Evolutionary conservation across 2,113 vertebrate species (phyloP).

Genomic region (Epinephelus fuscoguttatus): DNA sequence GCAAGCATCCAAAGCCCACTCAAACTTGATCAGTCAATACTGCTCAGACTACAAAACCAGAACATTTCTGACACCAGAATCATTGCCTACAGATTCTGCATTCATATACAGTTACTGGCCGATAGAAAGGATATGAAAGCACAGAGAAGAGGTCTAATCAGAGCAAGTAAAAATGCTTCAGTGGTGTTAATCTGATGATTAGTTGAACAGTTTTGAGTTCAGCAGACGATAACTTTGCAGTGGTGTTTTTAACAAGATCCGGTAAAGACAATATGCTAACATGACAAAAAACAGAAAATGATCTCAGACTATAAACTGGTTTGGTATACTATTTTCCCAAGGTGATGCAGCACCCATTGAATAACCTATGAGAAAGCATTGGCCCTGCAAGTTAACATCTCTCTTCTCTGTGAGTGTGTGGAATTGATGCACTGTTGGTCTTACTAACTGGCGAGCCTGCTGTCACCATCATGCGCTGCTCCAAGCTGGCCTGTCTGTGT

Average conservation of each 20-base stretch:
- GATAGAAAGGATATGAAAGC: neutral
- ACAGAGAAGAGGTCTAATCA: neutral
- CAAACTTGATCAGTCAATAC: too few relatives aligned
- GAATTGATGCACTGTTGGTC: neutral
- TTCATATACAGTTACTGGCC: too few relatives aligned
- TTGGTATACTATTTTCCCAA: neutral
- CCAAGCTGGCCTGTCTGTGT: conserved; percentile 22
- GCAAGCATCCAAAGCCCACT: too few relatives aligned
- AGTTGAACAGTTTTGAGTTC: neutral
- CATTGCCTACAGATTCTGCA: too few relatives aligned
- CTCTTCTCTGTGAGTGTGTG: neutral
- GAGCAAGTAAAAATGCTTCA: neutral
- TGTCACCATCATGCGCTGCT: conserved; percentile 21
- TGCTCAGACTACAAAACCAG: too few relatives aligned
- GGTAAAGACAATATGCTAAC: neutral
- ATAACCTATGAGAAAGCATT: neutral
- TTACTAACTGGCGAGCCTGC: conserved; percentile 15
- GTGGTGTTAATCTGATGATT: neutral
- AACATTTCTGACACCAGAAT: too few relatives aligned
- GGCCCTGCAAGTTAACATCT: neutral
- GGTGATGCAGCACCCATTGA: neutral
- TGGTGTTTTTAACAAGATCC: neutral
- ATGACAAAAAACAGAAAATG: neutral
- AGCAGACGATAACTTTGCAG: neutral
- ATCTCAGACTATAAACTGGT: neutral